phyloP scores from a whole-genome alignment of 2,888 invertebrate species.

The Melolontha melolontha region DNA sequence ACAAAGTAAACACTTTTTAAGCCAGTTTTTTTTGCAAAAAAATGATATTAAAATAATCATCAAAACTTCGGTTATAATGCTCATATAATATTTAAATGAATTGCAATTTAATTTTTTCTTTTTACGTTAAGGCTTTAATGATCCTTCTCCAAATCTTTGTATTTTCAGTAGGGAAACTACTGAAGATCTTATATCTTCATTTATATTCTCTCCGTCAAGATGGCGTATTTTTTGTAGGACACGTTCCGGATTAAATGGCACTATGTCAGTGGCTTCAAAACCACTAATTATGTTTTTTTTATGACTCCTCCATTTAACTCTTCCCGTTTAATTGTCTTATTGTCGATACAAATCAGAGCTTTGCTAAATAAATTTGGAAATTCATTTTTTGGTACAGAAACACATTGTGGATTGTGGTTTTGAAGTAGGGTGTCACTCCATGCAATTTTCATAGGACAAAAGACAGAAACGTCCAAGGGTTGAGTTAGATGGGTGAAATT shows the following conservation, averaged over 20 bases:
- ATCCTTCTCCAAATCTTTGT: too few species aligned
- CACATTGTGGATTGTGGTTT: not conserved
- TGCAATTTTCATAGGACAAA: slow-evolving; percentile 5
- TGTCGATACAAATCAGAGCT: not conserved
- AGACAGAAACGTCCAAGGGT: slow-evolving; percentile 1
- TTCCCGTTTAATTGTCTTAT: not conserved
- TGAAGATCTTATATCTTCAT: too few species aligned
- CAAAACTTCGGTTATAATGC: not conserved
- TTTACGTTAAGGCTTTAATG: too few species aligned
- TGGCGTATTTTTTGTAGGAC: slow-evolving; percentile 8
- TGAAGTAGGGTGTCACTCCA: not conserved
- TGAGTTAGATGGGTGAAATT: slow-evolving; percentile 11
- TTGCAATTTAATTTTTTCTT: too few species aligned
- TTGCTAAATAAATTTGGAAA: slow-evolving; percentile 1
- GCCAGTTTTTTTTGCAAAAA: too few species aligned
- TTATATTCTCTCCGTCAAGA: slow-evolving; percentile 1
- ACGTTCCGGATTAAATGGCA: slow-evolving; percentile 7
- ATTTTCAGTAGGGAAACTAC: too few species aligned
- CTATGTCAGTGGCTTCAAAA: slow-evolving; percentile 13
- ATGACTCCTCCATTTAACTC: slow-evolving; percentile 7
- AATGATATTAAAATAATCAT: slow-evolving; percentile 7
- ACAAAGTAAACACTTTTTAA: too few species aligned
- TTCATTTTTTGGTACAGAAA: not conserved
- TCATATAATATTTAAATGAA: slow-evolving; percentile 7
- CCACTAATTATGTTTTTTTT: slow-evolving; percentile 1